These are phyloP conservation scores for Bombus fervidus DNA, from an alignment of 1,140 invertebrate species.

Conservation along the genomic window DNA sequence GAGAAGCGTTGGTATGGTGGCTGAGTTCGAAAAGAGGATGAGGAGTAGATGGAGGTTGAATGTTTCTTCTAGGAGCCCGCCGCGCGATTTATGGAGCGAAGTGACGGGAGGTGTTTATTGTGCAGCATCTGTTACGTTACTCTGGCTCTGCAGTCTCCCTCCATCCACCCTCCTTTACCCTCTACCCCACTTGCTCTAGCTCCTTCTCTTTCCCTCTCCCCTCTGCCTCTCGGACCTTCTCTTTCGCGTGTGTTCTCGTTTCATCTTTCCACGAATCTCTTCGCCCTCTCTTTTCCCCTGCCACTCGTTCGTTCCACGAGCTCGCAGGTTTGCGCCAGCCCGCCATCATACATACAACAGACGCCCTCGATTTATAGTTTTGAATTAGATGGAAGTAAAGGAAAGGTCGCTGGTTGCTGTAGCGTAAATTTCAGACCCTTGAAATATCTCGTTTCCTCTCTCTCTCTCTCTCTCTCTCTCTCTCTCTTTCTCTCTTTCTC, in stretches of 20 bases:
- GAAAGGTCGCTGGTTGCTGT: slow-evolving; percentile 72
- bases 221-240: slow-evolving; percentile 26
- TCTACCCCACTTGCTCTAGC: slow-evolving; percentile 42
- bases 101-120: slow-evolving; percentile 83
- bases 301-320: slow-evolving; percentile 58
- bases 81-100: slow-evolving; percentile 82
- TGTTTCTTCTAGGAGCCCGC: slow-evolving; percentile 79
- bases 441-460: slow-evolving; percentile 60
- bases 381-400: slow-evolving; percentile 81
- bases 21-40: slow-evolving; percentile 68
- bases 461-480: background rate
- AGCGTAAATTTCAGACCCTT: slow-evolving; percentile 70
- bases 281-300: slow-evolving; percentile 52
- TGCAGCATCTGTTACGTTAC: slow-evolving; percentile 82
- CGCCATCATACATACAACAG: slow-evolving; percentile 81
- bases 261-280: slow-evolving; percentile 44
- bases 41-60: slow-evolving; percentile 75
- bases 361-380: slow-evolving; percentile 82
- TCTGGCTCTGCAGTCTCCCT: slow-evolving; percentile 70
- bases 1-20: slow-evolving; percentile 53
- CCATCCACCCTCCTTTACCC: slow-evolving; percentile 50
- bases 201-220: slow-evolving; percentile 36
- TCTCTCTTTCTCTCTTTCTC: background rate
- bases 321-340: slow-evolving; percentile 75
- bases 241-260: slow-evolving; percentile 54